Conservation (phyloP, 2,113 vertebrate genomes). For the Crocuta crocuta region DNA sequence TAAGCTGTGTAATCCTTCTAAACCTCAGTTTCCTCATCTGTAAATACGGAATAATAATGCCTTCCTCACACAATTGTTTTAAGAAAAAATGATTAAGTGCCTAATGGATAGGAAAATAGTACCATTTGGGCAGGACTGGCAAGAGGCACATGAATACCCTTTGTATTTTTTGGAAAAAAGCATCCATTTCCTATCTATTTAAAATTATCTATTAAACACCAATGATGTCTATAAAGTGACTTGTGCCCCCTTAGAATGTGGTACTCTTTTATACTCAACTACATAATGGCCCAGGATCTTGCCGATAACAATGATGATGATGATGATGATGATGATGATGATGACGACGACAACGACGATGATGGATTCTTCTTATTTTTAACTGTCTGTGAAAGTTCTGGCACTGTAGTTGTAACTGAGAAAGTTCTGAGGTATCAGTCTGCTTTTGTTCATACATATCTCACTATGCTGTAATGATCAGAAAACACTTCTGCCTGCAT, state of each 20-base stretch:
- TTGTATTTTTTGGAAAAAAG: neutral
- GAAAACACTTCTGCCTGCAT: neutral
- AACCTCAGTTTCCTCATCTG: neutral
- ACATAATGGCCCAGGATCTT: neutral
- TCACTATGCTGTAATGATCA: neutral
- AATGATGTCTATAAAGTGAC: neutral
- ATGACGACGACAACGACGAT: neutral
- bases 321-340: neutral
- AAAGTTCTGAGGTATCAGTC: neutral
- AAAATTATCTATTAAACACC: neutral
- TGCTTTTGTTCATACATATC: neutral
- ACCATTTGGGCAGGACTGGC: neutral
- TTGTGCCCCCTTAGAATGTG: neutral
- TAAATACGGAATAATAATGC: neutral
- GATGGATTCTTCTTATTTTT: neutral
- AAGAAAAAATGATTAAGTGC: constrained; percentile 22
- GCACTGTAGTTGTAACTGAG: neutral
- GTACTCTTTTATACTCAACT: neutral
- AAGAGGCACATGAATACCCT: neutral
- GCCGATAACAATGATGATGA: neutral
- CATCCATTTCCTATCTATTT: neutral
- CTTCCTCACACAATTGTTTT: neutral
- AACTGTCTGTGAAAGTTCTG: neutral
- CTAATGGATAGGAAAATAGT: neutral
- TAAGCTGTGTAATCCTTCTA: neutral